Conservation (phyloP, 2,797 vertebrate species). For the Sparidentex hasta region DNA sequence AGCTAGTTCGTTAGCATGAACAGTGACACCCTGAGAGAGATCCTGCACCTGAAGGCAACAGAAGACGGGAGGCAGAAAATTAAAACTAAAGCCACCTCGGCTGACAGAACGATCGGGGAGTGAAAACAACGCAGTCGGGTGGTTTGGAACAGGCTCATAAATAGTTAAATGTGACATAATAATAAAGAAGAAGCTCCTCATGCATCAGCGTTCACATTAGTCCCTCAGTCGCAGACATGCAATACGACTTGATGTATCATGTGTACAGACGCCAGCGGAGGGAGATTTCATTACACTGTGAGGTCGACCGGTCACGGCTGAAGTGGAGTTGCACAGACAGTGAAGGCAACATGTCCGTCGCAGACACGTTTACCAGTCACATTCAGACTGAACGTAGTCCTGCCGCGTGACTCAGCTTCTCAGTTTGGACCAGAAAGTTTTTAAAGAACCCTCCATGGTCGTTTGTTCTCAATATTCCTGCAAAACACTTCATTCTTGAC, state of each 20-base stretch:
- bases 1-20: conserved; percentile 20
- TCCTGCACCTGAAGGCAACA: background rate
- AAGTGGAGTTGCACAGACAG: background rate
- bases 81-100: background rate
- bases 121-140: background rate
- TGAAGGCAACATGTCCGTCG: background rate
- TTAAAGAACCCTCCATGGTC: too few relatives aligned
- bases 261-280: background rate
- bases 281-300: conserved; percentile 9
- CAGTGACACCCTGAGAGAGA: conserved; percentile 21
- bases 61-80: background rate
- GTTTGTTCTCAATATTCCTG: too few relatives aligned
- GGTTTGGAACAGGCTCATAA: conserved; percentile 7
- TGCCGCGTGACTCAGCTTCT: too few relatives aligned
- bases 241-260: conserved; percentile 2
- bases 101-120: background rate
- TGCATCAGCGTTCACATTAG: background rate
- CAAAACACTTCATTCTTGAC: too few relatives aligned
- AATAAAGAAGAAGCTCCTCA: background rate
- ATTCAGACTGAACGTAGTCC: background rate
- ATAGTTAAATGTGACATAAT: conserved; percentile 12
- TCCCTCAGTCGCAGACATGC: background rate
- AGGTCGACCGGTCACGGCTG: conserved; percentile 10
- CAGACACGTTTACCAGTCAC: background rate
- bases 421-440: too few relatives aligned